Base-by-base conservation (phyloP, 2,888 invertebrate genomes). In the Bedellia somnulentella region DNA sequence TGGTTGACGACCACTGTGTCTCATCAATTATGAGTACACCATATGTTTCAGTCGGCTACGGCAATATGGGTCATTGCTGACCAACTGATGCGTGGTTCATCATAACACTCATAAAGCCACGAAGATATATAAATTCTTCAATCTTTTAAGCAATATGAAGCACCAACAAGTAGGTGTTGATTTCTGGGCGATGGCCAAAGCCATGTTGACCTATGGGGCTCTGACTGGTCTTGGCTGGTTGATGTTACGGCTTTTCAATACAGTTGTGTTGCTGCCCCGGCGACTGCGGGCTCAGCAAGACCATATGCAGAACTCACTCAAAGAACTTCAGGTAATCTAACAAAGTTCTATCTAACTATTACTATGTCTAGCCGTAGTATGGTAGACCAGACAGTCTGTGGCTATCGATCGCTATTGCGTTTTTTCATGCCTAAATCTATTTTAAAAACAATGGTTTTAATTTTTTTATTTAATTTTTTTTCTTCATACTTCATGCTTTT, bases 81-180 rank as follows among this genome's bases (percentile, higher is more conserved):
- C n/a, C n/a, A n/a, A n/a, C n/a, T n/a, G n/a, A n/a, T n/a, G n/a
- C n/a, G n/a, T n/a, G n/a, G n/a, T n/a, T n/a, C n/a, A n/a, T n/a
- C n/a, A n/a, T n/a, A n/a, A n/a, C n/a, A n/a, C n/a, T n/a, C n/a
- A n/a, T n/a, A n/a, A n/a, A n/a, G n/a, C n/a, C n/a, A n/a, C n/a
- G n/a, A n/a, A n/a, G n/a, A n/a, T n/a, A n/a, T n/a, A n/a, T n/a
- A n/a, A n/a, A n/a, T n/a, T n/a, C n/a, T n/a, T n/a, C n/a, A n/a
- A n/a, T n/a, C n/a, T n/a, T n/a, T n/a, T n/a, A n/a, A 5, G 11
- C 30, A 30, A 31, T 17, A 32, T 85, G 84, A 80, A 80, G 49
- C 59, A 79, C 37, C 85, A 86, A 55, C 79, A 84, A 76, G 82
- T 87, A 1, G 73, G 75, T 13, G 82, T 86, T 17, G 83, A 86